phyloP scores from a whole-genome alignment of 2,113 vertebrate species.

The Sylvilagus bachmani region DNA sequence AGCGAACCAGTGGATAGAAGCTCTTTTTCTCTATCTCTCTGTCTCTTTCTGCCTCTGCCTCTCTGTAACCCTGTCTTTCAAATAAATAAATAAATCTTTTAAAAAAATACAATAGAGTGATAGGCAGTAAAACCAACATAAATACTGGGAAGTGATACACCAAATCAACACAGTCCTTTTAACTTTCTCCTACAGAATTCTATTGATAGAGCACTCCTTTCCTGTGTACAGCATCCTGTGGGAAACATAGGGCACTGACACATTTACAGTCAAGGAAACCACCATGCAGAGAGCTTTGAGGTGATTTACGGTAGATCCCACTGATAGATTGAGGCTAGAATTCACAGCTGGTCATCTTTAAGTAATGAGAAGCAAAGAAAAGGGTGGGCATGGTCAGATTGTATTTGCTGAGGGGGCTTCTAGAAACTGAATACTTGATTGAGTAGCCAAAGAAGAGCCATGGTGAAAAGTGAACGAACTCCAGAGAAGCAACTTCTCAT shows the following conservation, averaged over 20 bases:
- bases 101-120: too few species aligned
- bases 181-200: background rate
- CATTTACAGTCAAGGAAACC: background rate
- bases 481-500: background rate
- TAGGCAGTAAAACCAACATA: slow-evolving; percentile 6
- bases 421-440: slow-evolving; percentile 33
- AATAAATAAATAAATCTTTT: too few species aligned
- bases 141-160: background rate
- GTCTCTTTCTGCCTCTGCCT: too few species aligned
- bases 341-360: slow-evolving; percentile 31
- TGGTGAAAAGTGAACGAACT: background rate
- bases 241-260: background rate
- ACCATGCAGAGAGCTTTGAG: background rate
- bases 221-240: background rate
- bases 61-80: too few species aligned
- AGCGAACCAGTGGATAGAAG: too few species aligned
- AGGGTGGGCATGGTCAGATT: background rate
- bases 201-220: slow-evolving; percentile 2
- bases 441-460: background rate
- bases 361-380: background rate
- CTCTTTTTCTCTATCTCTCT: too few species aligned
- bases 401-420: background rate
- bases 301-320: background rate
- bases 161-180: slow-evolving; percentile 1
- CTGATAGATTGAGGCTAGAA: background rate